Evolutionary conservation across 2,888 invertebrate genomes (phyloP).

Genomic region (Liodrosophila aerea): DNA sequence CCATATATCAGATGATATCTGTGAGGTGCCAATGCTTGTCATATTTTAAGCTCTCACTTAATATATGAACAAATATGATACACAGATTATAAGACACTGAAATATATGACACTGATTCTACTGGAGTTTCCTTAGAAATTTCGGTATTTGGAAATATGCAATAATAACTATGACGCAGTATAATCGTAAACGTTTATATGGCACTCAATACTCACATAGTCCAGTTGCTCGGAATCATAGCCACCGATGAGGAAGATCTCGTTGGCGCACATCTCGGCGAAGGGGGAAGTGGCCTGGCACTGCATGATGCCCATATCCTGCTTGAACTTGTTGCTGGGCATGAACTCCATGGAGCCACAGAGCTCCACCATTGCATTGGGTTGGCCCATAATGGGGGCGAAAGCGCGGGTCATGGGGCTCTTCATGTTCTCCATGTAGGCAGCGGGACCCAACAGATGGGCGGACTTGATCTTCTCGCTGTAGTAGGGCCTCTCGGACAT

Average conservation of each 20-base stretch:
- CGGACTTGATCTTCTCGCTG: slow-evolving; percentile 70
- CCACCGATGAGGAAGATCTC: slow-evolving; percentile 85
- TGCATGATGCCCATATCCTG: slow-evolving; percentile 81
- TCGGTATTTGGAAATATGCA: no score
- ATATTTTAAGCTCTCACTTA: no score
- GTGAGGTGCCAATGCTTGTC: no score
- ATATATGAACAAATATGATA: no score
- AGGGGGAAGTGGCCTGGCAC: slow-evolving; percentile 81
- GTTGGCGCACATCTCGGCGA: slow-evolving; percentile 85
- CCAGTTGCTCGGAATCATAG: slow-evolving; percentile 82
- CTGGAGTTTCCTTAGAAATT: no score
- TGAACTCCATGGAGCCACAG: slow-evolving; percentile 72
- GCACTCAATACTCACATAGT: slow-evolving; percentile 78
- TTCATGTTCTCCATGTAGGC: slow-evolving; percentile 82
- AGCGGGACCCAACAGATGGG: slow-evolving; percentile 83
- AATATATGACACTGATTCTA: no score
- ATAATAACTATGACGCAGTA: no score
- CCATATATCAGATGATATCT: no score
- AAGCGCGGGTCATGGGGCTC: slow-evolving; percentile 79
- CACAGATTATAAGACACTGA: no score
- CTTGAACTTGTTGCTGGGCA: slow-evolving; percentile 70
- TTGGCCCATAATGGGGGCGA: slow-evolving; percentile 67
- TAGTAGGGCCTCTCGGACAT: slow-evolving; percentile 63
- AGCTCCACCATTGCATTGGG: slow-evolving; percentile 75
- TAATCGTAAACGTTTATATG: rapidly evolving